phyloP scores from a whole-genome alignment of 2,113 vertebrate species.

The Istiophorus platypterus region DNA sequence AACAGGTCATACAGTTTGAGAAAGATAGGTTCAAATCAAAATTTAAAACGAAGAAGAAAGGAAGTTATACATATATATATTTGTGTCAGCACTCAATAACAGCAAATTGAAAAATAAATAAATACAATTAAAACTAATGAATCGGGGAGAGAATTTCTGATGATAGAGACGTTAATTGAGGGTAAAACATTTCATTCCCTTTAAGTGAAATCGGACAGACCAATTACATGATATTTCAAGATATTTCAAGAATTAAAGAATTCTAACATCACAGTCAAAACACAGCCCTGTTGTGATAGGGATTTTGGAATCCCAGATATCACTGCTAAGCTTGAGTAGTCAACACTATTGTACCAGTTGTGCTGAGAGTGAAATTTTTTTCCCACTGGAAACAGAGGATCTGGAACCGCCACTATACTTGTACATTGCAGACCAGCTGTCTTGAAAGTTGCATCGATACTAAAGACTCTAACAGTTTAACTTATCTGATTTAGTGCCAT shows the following conservation, averaged over 20 bases:
- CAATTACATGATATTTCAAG: neutral
- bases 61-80: neutral
- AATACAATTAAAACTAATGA: slow-evolving; percentile 51
- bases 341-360: slow-evolving; percentile 23
- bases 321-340: slow-evolving; percentile 26
- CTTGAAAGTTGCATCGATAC: slow-evolving; percentile 44
- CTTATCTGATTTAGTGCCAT: slow-evolving; percentile 39
- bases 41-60: neutral
- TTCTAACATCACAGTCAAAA: slow-evolving; percentile 25
- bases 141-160: slow-evolving; percentile 23
- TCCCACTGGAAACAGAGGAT: slow-evolving; percentile 27
- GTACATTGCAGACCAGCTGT: slow-evolving; percentile 79
- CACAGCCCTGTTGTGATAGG: slow-evolving; percentile 25
- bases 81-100: slow-evolving; percentile 12
- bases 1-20: slow-evolving; percentile 16
- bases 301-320: neutral
- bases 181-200: slow-evolving; percentile 57
- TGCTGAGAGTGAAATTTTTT: slow-evolving; percentile 15
- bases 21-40: slow-evolving; percentile 13
- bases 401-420: slow-evolving; percentile 35
- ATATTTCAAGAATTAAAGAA: neutral
- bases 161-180: neutral
- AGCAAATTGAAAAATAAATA: slow-evolving; percentile 64
- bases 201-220: slow-evolving; percentile 48
- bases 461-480: slow-evolving; percentile 9